Conservation (phyloP, 23 tunicate species). For the Phallusia fumigata region DNA sequence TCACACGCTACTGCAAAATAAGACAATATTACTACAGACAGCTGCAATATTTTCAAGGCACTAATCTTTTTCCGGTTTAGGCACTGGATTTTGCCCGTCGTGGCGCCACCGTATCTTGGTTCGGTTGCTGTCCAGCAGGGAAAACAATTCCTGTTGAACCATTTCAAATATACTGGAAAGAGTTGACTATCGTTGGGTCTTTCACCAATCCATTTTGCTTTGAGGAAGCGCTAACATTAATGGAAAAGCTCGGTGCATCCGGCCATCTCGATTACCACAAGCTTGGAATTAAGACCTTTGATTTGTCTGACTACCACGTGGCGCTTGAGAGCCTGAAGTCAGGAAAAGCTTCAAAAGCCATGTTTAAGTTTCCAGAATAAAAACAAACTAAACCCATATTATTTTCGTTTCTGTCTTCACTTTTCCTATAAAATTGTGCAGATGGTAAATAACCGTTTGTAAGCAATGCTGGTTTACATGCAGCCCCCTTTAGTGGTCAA, state of each 20-base stretch:
- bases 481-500: too few species aligned
- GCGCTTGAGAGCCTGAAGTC: slow-evolving; percentile 57
- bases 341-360: slow-evolving; percentile 77
- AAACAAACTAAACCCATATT: too few species aligned
- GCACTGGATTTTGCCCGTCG: slow-evolving; percentile 51
- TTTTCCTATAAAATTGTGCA: too few species aligned
- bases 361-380: slow-evolving; percentile 37
- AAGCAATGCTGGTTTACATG: too few species aligned
- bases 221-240: slow-evolving; percentile 54
- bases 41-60: too few species aligned
- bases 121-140: slow-evolving; percentile 96
- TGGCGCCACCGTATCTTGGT: slow-evolving; percentile 60
- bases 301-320: slow-evolving; percentile 41
- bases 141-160: slow-evolving; percentile 81
- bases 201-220: slow-evolving; percentile 87
- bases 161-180: slow-evolving; percentile 82
- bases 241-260: slow-evolving; percentile 29
- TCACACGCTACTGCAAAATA: too few species aligned
- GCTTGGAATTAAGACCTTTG: slow-evolving; percentile 58
- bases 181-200: slow-evolving; percentile 64
- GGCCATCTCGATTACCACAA: slow-evolving; percentile 48
- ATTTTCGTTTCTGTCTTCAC: too few species aligned
- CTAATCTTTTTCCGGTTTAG: neutral
- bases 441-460: too few species aligned
- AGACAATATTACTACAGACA: too few species aligned